Evolutionary conservation across 2,888 invertebrate genomes (phyloP).

Genomic region (Cerceris ruficornis): DNA sequence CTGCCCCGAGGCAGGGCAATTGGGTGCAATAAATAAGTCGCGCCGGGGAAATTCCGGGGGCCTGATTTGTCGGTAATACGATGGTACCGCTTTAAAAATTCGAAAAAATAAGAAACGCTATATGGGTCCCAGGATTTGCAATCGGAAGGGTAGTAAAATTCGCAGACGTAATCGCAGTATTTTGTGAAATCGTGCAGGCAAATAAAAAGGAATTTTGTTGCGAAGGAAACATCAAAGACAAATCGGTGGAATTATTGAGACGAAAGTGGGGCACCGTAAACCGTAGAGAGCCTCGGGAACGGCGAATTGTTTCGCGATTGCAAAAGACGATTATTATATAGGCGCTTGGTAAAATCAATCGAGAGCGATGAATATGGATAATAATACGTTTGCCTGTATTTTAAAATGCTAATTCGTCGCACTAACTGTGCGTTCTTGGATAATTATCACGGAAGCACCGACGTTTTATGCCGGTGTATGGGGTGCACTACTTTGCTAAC

Average conservation of each 20-base stretch:
- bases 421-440: slow-evolving; percentile 23
- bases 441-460: slow-evolving; percentile 53
- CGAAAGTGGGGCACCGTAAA: slow-evolving; percentile 50
- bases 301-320: slow-evolving; percentile 18
- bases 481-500: slow-evolving; percentile 26
- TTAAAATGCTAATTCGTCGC: slow-evolving; percentile 7
- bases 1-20: too few relatives aligned
- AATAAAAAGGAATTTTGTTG: not conserved
- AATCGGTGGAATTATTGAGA: slow-evolving; percentile 47
- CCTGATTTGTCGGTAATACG: too few relatives aligned
- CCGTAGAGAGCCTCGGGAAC: not conserved
- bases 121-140: too few relatives aligned
- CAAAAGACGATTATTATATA: slow-evolving; percentile 47
- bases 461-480: slow-evolving; percentile 29
- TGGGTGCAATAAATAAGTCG: too few relatives aligned
- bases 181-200: too few relatives aligned
- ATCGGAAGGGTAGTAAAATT: too few relatives aligned
- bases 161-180: too few relatives aligned
- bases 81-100: too few relatives aligned
- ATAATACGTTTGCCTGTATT: slow-evolving; percentile 32
- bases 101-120: too few relatives aligned
- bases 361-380: slow-evolving; percentile 54
- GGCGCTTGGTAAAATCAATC: slow-evolving; percentile 50
- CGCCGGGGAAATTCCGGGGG: too few relatives aligned
- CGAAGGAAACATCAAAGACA: slow-evolving; percentile 18